Base-by-base conservation (phyloP, 2,113 vertebrate species). In the Vulpes vulpes region DNA sequence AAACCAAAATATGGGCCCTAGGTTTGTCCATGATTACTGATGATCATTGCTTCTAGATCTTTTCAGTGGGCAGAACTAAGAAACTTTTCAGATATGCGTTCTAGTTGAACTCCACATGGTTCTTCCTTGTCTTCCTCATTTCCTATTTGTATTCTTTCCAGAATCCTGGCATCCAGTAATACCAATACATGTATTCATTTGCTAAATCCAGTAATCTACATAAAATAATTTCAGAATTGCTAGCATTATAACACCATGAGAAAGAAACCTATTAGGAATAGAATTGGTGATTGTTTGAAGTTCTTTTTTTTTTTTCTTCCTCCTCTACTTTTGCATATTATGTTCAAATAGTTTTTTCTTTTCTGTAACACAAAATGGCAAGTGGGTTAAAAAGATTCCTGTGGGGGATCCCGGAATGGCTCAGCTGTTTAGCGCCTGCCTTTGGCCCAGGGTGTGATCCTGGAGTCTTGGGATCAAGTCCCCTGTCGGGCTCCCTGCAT, bases 161-260 rank as follows among this genome's bases (percentile, higher is more conserved):
- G 64, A 73, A 94, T 82, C 32, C 76, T 73, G 76, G 62, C 35
- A 32, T 43, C 32, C 64, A 88, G 1, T 0, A 16, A 35, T 81
- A 49, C 81, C 65, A 71, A 11, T 15, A 71, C 22, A 30, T 30
- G 17, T 51, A 27, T 64, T 43, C 38, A 71, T 51, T 89, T 53
- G 23, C 32, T 81, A 81, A 30, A 62, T 81, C 35, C 19, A 53
- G 12, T 38, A 38, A 62, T 49, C n/a, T 32, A 89, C 55, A 35
- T 69, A 81, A 69, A 81, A 69, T 32, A 87, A 62, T 71, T 81
- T 81, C 11, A 89, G 23, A 53, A 94, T 69, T 94, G 74, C 62
- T 71, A 27, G 62, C 15, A 53, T 35, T 23, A 20, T 60, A 71
- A 59, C 16, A 73, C 23, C 88, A 55, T 82, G n/a, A 82, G 57